Conservation (phyloP, 2,888 invertebrate genomes). For the Antheraea yamamai region DNA sequence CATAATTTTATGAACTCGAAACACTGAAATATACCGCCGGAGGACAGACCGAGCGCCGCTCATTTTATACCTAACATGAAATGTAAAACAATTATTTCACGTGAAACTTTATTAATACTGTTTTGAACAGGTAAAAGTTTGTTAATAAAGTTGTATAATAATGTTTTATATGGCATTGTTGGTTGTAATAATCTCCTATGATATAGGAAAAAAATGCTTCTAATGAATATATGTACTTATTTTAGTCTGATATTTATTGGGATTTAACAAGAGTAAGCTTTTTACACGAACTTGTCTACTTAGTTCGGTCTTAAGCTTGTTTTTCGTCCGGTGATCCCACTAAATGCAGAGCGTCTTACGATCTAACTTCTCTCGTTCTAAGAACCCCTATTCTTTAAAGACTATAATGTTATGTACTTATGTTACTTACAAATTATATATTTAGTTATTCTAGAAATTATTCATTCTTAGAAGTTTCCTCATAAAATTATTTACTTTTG, state of each 20-base stretch:
- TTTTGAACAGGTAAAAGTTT: slow-evolving; percentile 31
- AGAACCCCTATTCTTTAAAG: not conserved
- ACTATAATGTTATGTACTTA: not conserved
- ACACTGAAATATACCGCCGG: not conserved
- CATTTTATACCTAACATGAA: slow-evolving; percentile 1
- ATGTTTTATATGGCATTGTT: not conserved
- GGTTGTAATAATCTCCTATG: not conserved
- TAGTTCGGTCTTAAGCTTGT: not conserved
- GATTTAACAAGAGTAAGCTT: not conserved
- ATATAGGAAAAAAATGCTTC: not conserved
- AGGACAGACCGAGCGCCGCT: not conserved
- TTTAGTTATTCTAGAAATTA: too few relatives aligned
- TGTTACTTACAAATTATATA: not conserved
- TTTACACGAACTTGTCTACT: not conserved
- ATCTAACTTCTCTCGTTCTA: not conserved
- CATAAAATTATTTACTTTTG: too few relatives aligned
- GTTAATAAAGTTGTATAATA: not conserved
- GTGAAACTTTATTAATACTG: slow-evolving; percentile 23
- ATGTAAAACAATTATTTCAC: slow-evolving; percentile 1
- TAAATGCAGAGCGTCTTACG: slow-evolving; percentile 3
- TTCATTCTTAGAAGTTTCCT: too few relatives aligned
- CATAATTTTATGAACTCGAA: slow-evolving; percentile 32
- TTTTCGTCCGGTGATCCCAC: not conserved
- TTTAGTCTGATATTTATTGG: not conserved
- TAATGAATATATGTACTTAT: not conserved